Evolutionary conservation across 2,113 vertebrate species (phyloP).

Genomic region (Tyrannus savana): DNA sequence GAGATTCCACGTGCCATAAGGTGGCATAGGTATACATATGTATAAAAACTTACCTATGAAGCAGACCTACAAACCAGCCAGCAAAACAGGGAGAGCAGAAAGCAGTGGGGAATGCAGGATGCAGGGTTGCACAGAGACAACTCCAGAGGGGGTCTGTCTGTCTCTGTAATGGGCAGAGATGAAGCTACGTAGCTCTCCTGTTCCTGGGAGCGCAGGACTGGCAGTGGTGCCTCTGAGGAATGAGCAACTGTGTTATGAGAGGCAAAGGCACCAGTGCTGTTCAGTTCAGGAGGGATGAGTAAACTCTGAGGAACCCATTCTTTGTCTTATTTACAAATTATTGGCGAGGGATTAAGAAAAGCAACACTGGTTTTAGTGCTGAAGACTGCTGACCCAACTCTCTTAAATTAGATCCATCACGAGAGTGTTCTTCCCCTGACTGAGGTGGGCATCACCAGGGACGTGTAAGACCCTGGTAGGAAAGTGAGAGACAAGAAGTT

Average conservation of each 20-base stretch:
- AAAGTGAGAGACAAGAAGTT: not conserved
- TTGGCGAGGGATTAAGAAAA: not conserved
- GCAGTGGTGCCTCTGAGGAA: not conserved
- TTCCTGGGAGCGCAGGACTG: not conserved
- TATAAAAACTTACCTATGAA: not conserved
- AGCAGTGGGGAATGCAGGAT: not conserved
- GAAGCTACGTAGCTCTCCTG: not conserved
- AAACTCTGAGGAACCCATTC: not conserved
- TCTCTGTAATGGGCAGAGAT: not conserved
- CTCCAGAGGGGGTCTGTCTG: not conserved
- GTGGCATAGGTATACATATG: not conserved
- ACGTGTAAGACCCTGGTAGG: not conserved
- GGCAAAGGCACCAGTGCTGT: not conserved
- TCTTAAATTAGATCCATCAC: not conserved
- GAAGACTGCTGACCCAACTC: not conserved
- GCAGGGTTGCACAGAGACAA: not conserved
- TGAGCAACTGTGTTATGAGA: not conserved
- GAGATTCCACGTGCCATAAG: not conserved
- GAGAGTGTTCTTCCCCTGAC: fast-evolving
- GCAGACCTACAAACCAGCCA: not conserved
- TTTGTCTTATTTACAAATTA: not conserved
- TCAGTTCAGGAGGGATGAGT: not conserved
- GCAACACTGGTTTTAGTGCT: not conserved
- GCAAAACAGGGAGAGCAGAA: not conserved
- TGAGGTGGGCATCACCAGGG: not conserved